Evolutionary conservation across 2,113 vertebrate species (phyloP).

Genomic region (Centropus unirufus): DNA sequence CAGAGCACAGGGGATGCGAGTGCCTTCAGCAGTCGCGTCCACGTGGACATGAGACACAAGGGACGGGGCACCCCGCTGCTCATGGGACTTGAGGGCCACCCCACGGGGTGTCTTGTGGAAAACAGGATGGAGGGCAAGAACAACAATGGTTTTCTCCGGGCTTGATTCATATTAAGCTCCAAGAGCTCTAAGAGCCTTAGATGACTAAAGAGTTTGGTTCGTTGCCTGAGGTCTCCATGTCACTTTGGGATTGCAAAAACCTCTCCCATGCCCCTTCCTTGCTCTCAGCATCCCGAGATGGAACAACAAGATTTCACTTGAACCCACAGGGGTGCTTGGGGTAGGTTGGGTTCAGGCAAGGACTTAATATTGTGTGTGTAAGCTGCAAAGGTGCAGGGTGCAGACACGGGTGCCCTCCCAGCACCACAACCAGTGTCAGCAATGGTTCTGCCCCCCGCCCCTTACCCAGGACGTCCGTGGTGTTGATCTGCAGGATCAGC

Average conservation of each 20-base stretch:
- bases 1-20: rapidly evolving
- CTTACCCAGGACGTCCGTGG: constrained; percentile 89
- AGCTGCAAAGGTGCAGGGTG: not conserved
- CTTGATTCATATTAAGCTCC: rapidly evolving
- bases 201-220: not conserved
- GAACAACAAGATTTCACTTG: not conserved
- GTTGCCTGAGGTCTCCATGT: not conserved
- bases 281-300: rapidly evolving
- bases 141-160: not conserved
- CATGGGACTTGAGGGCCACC: not conserved
- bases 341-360: not conserved
- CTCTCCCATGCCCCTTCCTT: rapidly evolving
- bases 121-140: not conserved
- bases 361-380: rapidly evolving
- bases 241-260: not conserved
- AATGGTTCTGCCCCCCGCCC: not conserved
- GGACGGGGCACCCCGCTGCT: not conserved
- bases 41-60: rapidly evolving
- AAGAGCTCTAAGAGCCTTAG: not conserved
- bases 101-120: not conserved
- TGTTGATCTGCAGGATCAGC: constrained; percentile 97
- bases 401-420: not conserved
- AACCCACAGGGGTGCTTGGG: not conserved
- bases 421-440: not conserved
- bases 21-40: not conserved